These are phyloP conservation scores for Erebia ligea DNA, from an alignment of 2,888 invertebrate genomes.

Conservation along the genomic window DNA sequence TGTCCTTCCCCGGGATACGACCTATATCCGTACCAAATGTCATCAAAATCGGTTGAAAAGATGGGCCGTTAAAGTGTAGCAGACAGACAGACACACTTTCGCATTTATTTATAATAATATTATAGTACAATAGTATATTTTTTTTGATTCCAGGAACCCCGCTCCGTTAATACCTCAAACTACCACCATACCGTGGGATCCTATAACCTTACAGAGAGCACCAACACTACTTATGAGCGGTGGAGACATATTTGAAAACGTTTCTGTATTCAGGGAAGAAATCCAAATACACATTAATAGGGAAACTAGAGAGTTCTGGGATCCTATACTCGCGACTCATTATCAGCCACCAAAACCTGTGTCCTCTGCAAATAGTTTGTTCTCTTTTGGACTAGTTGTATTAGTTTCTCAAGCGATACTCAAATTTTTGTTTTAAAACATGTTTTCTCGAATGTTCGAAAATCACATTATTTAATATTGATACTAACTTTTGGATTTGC, in stretches of 20 bases:
- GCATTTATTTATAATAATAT: too few species aligned
- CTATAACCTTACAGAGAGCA: conserved; percentile 8
- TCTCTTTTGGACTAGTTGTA: conserved; percentile 39
- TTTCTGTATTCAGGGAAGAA: conserved; percentile 40
- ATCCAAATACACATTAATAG: conserved; percentile 46
- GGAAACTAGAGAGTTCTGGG: conserved; percentile 50
- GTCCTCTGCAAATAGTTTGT: conserved; percentile 43
- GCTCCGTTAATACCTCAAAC: not conserved
- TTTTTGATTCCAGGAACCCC: conserved; percentile 7
- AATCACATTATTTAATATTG: not conserved
- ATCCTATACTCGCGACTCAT: conserved; percentile 40
- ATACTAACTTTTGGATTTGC: not conserved
- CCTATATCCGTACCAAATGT: too few species aligned
- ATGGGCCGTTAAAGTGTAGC: too few species aligned
- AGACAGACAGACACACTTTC: too few species aligned
- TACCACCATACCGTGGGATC: conserved; percentile 31
- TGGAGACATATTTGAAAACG: conserved; percentile 37
- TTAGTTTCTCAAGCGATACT: conserved; percentile 37
- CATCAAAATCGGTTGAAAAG: too few species aligned
- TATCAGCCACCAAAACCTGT: conserved; percentile 45
- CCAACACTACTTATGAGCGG: conserved; percentile 41
- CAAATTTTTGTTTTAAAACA: not conserved
- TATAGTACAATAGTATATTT: not conserved
- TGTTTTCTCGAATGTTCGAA: not conserved
- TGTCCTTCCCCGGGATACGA: too few species aligned